A percentile compares a stretch with the other conserved stretches of the same genome.
phyloP scores from a whole-genome alignment of 2,113 vertebrate species.

The Argyrosomus japonicus region DNA sequence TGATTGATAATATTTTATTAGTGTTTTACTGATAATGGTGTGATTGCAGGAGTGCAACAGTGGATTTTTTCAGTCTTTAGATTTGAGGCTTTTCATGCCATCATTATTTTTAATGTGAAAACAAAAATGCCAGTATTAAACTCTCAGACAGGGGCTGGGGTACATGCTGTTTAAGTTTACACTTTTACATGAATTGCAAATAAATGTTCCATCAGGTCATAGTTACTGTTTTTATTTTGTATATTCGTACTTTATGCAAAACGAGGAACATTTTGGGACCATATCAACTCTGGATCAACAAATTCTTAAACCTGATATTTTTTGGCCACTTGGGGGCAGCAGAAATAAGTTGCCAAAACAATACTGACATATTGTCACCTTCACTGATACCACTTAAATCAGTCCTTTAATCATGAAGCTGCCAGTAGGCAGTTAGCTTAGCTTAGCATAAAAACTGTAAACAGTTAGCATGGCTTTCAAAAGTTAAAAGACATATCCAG shows the following conservation, averaged over 20 bases:
- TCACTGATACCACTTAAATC: background rate
- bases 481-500: background rate
- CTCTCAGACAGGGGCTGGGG: background rate
- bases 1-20: conserved; percentile 18
- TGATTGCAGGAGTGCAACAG: background rate
- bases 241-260: background rate
- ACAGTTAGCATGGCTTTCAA: background rate
- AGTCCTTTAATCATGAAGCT: background rate
- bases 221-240: background rate
- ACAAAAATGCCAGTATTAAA: conserved; percentile 6
- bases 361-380: background rate
- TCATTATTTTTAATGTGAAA: background rate
- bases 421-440: background rate
- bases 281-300: background rate
- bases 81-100: conserved; percentile 5
- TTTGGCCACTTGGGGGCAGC: background rate
- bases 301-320: background rate
- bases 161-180: background rate
- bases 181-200: background rate
- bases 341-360: background rate
- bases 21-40: background rate
- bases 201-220: background rate
- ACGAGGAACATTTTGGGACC: background rate
- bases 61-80: background rate
- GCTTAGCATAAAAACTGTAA: background rate